Conservation (phyloP, 2,797 vertebrate species). For the Karalla daura region DNA sequence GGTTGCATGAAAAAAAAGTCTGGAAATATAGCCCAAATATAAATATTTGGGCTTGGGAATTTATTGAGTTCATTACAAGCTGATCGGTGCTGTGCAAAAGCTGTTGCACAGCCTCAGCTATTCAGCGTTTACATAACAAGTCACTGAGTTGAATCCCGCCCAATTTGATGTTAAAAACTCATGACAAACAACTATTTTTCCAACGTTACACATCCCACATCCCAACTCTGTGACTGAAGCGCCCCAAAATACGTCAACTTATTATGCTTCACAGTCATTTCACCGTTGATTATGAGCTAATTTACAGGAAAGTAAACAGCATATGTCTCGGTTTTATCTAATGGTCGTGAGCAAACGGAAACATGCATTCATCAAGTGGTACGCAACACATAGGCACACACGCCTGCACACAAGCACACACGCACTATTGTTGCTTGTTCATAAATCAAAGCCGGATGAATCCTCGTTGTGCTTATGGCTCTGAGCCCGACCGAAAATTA, state of each 20-base stretch:
- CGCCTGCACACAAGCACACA: neutral
- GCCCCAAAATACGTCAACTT: neutral
- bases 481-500: too few relatives aligned
- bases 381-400: neutral
- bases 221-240: neutral
- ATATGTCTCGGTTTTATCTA: neutral
- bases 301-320: neutral
- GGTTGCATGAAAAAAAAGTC: too few relatives aligned
- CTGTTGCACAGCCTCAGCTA: conserved; percentile 6
- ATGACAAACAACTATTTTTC: conserved; percentile 2
- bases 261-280: conserved; percentile 6
- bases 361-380: neutral
- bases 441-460: too few relatives aligned
- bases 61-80: conserved; percentile 14
- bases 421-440: too few relatives aligned
- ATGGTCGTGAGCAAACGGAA: neutral
- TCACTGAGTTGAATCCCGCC: neutral
- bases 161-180: conserved; percentile 1
- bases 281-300: neutral
- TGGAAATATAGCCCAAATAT: too few relatives aligned
- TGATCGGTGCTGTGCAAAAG: neutral
- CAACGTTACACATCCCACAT: neutral
- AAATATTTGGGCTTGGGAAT: too few relatives aligned
- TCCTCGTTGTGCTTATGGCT: too few relatives aligned
- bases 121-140: neutral